A percentile compares a stretch with the other conserved stretches of the same genome.
phyloP scores from a whole-genome alignment of 2,797 vertebrate species.

The Heliangelus exortis region DNA sequence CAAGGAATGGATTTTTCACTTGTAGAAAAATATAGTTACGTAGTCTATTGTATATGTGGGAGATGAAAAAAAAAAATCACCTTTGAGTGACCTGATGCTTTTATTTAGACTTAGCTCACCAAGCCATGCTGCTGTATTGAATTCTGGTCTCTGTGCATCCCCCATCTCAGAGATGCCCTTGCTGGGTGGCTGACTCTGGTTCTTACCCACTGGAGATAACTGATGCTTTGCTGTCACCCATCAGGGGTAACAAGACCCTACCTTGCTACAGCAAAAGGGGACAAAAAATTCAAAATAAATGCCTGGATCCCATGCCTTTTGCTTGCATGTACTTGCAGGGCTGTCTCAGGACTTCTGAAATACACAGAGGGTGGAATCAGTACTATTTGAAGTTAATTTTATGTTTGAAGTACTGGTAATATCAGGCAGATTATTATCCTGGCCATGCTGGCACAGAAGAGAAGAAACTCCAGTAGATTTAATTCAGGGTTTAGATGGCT shows the following conservation, averaged over 20 bases:
- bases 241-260: background rate
- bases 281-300: background rate
- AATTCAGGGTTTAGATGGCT: background rate
- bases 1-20: slow-evolving; percentile 40
- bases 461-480: background rate
- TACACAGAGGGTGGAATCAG: background rate
- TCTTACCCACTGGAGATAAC: background rate
- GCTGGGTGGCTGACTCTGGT: rapidly evolving
- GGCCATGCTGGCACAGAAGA: background rate
- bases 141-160: background rate
- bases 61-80: background rate
- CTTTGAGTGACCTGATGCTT: slow-evolving; percentile 6
- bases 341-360: background rate
- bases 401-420: background rate
- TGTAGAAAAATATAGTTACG: background rate
- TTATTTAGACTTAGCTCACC: slow-evolving; percentile 9
- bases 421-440: background rate
- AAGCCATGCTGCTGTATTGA: background rate
- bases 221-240: background rate
- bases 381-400: background rate
- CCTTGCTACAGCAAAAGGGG: background rate
- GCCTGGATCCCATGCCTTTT: background rate
- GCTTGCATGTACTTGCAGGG: background rate
- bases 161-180: background rate
- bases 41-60: background rate